Base-by-base conservation (phyloP, 1,140 invertebrate species). In the Drosophila kepulauana region DNA sequence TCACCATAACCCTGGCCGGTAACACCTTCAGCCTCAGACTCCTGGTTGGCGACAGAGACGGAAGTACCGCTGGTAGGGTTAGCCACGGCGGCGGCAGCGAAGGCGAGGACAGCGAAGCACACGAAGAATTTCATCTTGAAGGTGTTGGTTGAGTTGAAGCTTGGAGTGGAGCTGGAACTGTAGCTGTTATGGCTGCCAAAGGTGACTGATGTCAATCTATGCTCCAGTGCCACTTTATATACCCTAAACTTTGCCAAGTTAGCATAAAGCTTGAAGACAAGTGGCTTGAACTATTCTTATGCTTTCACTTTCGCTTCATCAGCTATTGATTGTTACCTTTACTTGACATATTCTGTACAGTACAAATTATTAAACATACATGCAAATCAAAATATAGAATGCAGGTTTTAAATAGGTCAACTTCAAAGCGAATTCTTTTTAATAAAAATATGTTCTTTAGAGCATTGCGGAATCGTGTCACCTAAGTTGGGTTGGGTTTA, bases 41-140 rank as follows among this genome's bases (percentile, higher is more conserved):
- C 78, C 67, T 84, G 85, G 51, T 57, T 25, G 33, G 70, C 57
- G 41, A 58, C 28, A 28, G 75, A 54, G 38, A 51, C 67, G 15
- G 68, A 71, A 51, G 46, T 59, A 51, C 57, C 61, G 51, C 67
- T 66, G 70, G 74, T 81, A 8, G 84, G 80, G 16, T 70, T 73
- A 13, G 85, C 85, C 68, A 85, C 49, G n/a, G 86, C 81, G 43
- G 75, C 71, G 63, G 79, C 82, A 35, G 59, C 65, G 57, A 82
- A 25, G 48, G 85, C 82, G 57, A 90, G 13, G 59, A 90, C 57
- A 35, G 79, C 86, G 66, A 91, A 75, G 79, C 81, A 90, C 77
- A 90, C 86, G 30, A 90, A 87, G 76, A 81, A 87, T 86, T 90
- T 90, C 86, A 90, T 90, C 64, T 80, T 90, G 45, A 65, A 75